phyloP scores from a whole-genome alignment of 2,888 invertebrate species.

The Cantharis lateralis region DNA sequence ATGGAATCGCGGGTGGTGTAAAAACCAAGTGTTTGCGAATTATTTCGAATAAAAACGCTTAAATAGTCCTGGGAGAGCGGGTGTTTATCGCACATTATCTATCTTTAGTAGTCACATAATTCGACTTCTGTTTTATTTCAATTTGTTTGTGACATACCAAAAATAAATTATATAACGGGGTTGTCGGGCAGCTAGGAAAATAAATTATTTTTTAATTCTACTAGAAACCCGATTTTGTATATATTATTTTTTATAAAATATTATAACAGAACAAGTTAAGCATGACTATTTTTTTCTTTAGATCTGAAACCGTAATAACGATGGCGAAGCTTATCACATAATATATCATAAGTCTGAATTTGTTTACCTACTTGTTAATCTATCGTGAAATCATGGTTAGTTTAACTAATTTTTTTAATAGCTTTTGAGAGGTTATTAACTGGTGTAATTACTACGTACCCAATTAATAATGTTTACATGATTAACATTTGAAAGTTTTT shows the following conservation, averaged over 20 bases:
- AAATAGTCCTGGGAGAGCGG: neutral
- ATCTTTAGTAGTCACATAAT: neutral
- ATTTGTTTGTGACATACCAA: neutral
- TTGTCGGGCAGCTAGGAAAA: no score
- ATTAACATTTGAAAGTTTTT: neutral
- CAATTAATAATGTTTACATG: neutral
- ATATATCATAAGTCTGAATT: neutral
- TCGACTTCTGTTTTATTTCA: neutral
- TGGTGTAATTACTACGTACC: neutral
- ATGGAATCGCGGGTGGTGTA: neutral
- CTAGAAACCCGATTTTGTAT: no score
- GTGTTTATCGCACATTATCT: neutral
- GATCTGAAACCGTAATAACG: neutral
- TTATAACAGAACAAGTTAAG: neutral
- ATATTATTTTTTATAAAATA: neutral
- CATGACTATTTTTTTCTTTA: neutral
- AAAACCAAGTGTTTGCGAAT: neutral
- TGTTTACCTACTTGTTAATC: slow-evolving; percentile 1
- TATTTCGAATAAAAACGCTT: neutral
- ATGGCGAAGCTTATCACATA: neutral
- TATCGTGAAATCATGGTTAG: neutral
- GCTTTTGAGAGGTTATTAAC: neutral
- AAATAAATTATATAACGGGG: neutral
- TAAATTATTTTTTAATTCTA: no score
- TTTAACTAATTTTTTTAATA: slow-evolving; percentile 1